Percentiles rank a stretch among this genome's conserved stretches.
phyloP scores from a whole-genome alignment of 2,113 vertebrate species.

The Petrocephalus zakoni region DNA sequence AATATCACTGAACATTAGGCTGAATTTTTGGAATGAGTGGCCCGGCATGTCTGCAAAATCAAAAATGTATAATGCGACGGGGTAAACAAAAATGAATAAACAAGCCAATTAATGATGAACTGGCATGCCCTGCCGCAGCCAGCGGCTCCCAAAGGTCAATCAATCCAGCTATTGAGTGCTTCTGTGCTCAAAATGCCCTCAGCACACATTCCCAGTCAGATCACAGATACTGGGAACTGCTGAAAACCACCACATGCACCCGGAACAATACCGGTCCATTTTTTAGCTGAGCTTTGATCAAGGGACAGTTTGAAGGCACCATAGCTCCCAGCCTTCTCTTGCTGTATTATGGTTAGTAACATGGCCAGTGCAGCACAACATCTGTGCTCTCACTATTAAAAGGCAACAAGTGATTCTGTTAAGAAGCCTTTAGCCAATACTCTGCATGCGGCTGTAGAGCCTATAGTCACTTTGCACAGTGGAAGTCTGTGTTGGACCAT shows the following conservation, averaged over 20 bases:
- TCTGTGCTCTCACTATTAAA: background rate
- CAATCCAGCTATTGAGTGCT: background rate
- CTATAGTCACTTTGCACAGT: background rate
- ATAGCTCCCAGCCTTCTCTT: background rate
- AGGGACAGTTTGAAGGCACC: background rate
- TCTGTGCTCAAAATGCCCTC: background rate
- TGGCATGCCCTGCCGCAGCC: background rate
- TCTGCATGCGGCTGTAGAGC: background rate
- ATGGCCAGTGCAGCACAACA: background rate
- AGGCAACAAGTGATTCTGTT: background rate
- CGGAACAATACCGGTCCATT: background rate
- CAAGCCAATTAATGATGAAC: background rate
- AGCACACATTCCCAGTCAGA: background rate
- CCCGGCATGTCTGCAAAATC: background rate
- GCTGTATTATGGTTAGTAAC: background rate
- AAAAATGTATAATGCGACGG: background rate
- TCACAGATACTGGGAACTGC: background rate
- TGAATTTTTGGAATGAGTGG: background rate
- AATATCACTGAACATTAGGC: background rate
- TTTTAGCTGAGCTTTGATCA: background rate
- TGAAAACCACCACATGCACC: background rate
- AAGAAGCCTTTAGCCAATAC: background rate
- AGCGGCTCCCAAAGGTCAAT: background rate
- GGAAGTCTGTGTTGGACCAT: background rate
- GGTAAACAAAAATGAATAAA: slow-evolving; percentile 2